Evolutionary conservation across 2,888 invertebrate species (phyloP), one percentile per base, ranked within the genome.

Genomic region (Oscheius myriophilus): DNA sequence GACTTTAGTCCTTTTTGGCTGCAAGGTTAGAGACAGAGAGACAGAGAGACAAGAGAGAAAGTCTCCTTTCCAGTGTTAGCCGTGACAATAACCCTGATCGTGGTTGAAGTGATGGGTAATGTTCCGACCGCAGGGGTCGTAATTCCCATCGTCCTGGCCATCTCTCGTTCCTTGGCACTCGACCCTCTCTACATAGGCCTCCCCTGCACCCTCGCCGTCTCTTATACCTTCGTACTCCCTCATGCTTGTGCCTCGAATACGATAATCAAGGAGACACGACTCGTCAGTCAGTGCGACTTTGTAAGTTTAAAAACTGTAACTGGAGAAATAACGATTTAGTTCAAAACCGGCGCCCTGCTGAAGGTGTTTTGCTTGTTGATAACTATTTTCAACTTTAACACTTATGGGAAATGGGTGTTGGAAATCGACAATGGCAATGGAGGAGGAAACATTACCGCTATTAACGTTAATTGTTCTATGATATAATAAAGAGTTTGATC

Each of bases 171-270:
- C 26, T 46, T 49, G 33, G 49, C 33, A 26, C 4, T 61, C 11
- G 14, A 61, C 26, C 61, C 61, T 6, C 49, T 61, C 23, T 61
- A 61, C 49, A 46, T 61, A 18, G 61, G 61, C 18, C 25, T 61
- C 2, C 61, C 87, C 4, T 78, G 46, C 9, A 61, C 61, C 18
- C 18, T 61, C n/a, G 46, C 49, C 21, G 42, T 51, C 21, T 63
- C 63, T 9, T 52, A 52, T 23, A 52, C 49, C 41, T 63, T 41
- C 52, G 52, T 63, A 42, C 80, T 90, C 12, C 46, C 46, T 2
- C 23, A 49, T 11, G 49, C 61, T 9, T 49, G 42, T 21, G 52
- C 51, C 12, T 52, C 52, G 52, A 90, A 90, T 75, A 88, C 90
- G 0, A 87, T 90, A 1, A 87, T 89, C 16, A 78, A 70, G 84